Conservation (phyloP, 2,113 vertebrate species). For the Cottus gobio region DNA sequence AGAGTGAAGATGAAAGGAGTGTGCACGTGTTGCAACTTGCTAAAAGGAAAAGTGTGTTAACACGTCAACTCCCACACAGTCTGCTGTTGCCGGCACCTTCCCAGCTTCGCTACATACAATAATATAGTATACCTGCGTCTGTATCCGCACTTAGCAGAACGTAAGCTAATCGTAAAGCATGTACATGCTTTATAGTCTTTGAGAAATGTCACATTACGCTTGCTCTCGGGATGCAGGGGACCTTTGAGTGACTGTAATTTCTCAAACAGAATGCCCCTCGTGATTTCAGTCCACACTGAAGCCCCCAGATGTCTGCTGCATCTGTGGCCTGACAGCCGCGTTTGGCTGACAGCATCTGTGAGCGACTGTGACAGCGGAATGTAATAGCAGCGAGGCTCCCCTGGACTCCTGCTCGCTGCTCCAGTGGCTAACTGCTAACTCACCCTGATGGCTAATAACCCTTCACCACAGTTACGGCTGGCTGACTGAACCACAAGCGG, state of each 20-base stretch:
- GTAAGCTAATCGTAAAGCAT: conserved; percentile 22
- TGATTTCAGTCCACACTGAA: conserved; percentile 42
- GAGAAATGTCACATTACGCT: conserved; percentile 36
- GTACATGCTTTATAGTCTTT: conserved; percentile 21
- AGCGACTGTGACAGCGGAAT: conserved; percentile 77
- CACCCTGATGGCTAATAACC: conserved; percentile 80
- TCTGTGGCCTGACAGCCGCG: conserved; percentile 67
- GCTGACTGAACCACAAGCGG: conserved; percentile 68
- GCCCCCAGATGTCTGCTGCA: conserved; percentile 68
- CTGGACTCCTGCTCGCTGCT: conserved; percentile 70
- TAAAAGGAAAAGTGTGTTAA: conserved; percentile 59
- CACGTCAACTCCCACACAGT: conserved; percentile 59
- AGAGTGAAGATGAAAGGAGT: background rate
- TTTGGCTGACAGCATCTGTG: conserved; percentile 74
- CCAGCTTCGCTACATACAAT: conserved; percentile 44
- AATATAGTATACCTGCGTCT: conserved; percentile 31
- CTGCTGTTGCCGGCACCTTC: conserved; percentile 63
- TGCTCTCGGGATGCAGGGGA: conserved; percentile 15
- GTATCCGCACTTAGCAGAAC: conserved; percentile 26
- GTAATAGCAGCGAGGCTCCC: conserved; percentile 70
- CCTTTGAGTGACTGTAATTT: conserved; percentile 46
- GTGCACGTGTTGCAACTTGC: conserved; percentile 26
- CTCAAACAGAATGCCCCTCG: conserved; percentile 48
- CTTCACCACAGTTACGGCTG: conserved; percentile 74
- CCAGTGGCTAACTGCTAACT: conserved; percentile 76